Base-by-base conservation (phyloP, 1,140 invertebrate genomes). In the Radopholus similis region DNA sequence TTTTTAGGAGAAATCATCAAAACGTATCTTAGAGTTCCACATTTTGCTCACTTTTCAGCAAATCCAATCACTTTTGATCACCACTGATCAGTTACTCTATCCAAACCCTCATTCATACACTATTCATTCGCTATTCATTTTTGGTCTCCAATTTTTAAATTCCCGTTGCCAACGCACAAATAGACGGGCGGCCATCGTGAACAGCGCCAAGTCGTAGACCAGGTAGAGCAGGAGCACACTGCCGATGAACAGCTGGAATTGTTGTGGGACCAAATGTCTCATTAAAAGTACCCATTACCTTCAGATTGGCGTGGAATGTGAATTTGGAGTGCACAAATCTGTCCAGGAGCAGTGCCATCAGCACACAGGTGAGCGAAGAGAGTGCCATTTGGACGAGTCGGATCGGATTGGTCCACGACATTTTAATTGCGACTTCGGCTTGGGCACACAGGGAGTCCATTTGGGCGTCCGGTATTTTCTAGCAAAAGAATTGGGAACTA, bases 181-280 rank as follows among this genome's bases (percentile, higher is more conserved):
- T 23, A 30, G 21, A 35, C 57, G 57, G 28, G 28, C 38, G 8
- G 15, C 28, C 11, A 30, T 59, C 21, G 11, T n/a, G 35, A 59
- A 35, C 28, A 42, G 57, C 26, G 57, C 9, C 21, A 44, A 37
- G 4, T 11, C 26, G 37, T 59, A 44, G 8, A 59, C 21, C 32
- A 35, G 28, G 15, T 59, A 59, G 4, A 59, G 2, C 5, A n/a
- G 18, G n/a, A 59, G 37, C 0, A 59, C 44, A 21, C 4, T 59
- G 4, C 8, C n/a, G 30, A 59, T 42, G 6, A 59, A n/a, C 2
- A 59, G 32, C 57, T 59, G 28, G 40, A 59, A 40, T 56, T 56
- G 21, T 18, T 23, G 21, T 30, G 30, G n/a, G 30, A 21, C 30
- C 0, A 58, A 58, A 34, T 47, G 38, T 11, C 38, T 13, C 38